Evolutionary conservation across 2,113 vertebrate species (phyloP).

Genomic region (Macrotis lagotis): DNA sequence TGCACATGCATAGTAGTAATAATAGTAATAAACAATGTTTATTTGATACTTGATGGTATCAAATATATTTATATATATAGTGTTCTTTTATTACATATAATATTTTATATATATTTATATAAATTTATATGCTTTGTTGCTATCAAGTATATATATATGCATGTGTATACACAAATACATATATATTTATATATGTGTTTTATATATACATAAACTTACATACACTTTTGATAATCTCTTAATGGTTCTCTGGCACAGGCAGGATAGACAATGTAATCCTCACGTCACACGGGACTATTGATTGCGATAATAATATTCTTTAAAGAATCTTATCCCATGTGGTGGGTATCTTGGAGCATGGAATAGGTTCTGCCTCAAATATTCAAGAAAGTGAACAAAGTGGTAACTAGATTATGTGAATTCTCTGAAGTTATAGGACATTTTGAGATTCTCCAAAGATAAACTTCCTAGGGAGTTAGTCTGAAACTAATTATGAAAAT

Average conservation of each 20-base stretch:
- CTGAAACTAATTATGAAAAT: not conserved
- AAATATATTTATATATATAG: not conserved
- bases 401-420: not conserved
- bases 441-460: not conserved
- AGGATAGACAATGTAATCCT: not conserved
- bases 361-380: not conserved
- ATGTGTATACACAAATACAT: too few relatives aligned
- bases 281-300: not conserved
- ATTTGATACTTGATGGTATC: not conserved
- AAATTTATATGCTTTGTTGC: not conserved
- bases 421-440: not conserved
- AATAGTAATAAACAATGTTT: not conserved
- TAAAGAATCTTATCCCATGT: not conserved
- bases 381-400: not conserved
- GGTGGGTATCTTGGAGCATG: not conserved
- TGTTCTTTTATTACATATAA: too few relatives aligned
- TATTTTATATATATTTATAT: too few relatives aligned
- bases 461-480: not conserved
- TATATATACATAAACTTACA: not conserved
- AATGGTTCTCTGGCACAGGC: not conserved
- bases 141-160: not conserved
- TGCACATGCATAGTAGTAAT: not conserved
- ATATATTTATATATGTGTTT: too few relatives aligned
- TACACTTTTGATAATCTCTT: not conserved
- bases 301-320: not conserved